A percentile compares a stretch with the other conserved stretches of the same genome.
These are phyloP conservation scores for Drosophila leontia DNA, from an alignment of 1,140 invertebrate genomes.

Conservation along the genomic window DNA sequence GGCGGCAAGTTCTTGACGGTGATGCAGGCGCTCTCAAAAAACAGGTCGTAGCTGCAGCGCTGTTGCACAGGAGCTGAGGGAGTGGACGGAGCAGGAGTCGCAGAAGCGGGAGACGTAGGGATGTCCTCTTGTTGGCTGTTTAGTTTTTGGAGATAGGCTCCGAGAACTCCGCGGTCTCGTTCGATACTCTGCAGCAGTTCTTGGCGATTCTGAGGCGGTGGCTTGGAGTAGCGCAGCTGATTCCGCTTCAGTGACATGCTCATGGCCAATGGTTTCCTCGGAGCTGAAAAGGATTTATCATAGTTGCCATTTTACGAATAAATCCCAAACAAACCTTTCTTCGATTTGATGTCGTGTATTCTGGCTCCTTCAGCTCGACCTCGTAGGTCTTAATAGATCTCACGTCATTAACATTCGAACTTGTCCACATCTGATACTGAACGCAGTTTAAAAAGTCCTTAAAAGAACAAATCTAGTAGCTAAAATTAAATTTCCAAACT, in stretches of 20 bases:
- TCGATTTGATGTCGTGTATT: not conserved
- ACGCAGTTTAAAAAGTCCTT: not conserved
- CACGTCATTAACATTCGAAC: not conserved
- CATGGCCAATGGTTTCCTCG: not conserved
- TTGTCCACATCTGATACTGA: conserved; percentile 1
- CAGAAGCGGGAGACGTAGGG: not conserved
- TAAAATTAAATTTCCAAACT: not conserved
- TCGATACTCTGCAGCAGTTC: conserved; percentile 46
- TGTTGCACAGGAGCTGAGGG: not conserved
- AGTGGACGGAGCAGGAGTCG: not conserved
- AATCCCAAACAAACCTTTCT: not conserved
- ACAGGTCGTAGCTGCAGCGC: conserved; percentile 70
- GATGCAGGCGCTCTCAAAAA: conserved; percentile 74
- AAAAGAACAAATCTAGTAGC: too few relatives aligned
- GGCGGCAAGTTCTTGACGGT: conserved; percentile 70
- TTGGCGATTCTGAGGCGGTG: conserved; percentile 22
- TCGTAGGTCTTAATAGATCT: not conserved
- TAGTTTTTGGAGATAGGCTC: conserved; percentile 37
- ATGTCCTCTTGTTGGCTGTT: not conserved
- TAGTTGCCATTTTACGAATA: too few relatives aligned
- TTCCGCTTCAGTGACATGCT: conserved; percentile 19
- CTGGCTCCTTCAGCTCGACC: not conserved
- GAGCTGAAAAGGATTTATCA: not conserved
- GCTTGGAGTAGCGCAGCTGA: conserved; percentile 1
- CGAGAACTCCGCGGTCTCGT: conserved; percentile 36